Base-by-base conservation (phyloP, 2,797 vertebrate genomes). In the Glossophaga mutica region DNA sequence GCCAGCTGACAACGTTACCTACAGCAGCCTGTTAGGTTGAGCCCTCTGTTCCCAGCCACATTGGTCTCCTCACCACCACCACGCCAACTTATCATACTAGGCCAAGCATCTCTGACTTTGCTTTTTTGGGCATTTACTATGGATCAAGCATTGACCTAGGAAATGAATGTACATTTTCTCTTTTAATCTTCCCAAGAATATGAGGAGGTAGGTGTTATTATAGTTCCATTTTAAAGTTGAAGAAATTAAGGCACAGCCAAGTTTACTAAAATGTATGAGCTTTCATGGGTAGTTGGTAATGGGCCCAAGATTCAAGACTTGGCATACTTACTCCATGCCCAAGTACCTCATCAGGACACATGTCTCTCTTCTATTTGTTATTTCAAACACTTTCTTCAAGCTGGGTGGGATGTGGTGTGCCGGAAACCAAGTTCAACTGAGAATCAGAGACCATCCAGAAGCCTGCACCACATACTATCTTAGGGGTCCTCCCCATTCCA, bases 141-240 rank as follows among this genome's bases (percentile, higher is more conserved):
- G 62, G 22, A 94, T 34, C 18, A 77, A 86, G 19, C 29, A 39
- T 39, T 59, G 21, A 42, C 37, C 57, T 42, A 67, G 19, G 50
- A 82, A 34, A 76, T 83, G 10, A 18, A 62, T 26, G 39, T n/a
- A 29, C 1, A 42, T 84, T 79, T 52, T 95, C 59, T 91, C 19
- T 57, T 21, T 94, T 86, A 81, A 70, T 57, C 52, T 5, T 89
- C 6, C 34, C 34, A 74, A 77, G 32, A 96, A 81, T 85, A n/a
- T 65, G 42, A 67, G 57, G 29, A 59, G 0, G 5, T 87, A 39
- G 2, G 9, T 89, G 1, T 44, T 71, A 50, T 86, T 77, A 70
- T 94, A 50, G 44, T 74, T 93, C 39, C 39, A 79, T 92, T 92
- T 88, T 91, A 88, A 93, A 93, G n/a, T 4, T 67, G 39, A 85